These are phyloP conservation scores for Phyllopteryx taeniolatus DNA, from an alignment of 2,113 vertebrate genomes.

Conservation along the genomic window DNA sequence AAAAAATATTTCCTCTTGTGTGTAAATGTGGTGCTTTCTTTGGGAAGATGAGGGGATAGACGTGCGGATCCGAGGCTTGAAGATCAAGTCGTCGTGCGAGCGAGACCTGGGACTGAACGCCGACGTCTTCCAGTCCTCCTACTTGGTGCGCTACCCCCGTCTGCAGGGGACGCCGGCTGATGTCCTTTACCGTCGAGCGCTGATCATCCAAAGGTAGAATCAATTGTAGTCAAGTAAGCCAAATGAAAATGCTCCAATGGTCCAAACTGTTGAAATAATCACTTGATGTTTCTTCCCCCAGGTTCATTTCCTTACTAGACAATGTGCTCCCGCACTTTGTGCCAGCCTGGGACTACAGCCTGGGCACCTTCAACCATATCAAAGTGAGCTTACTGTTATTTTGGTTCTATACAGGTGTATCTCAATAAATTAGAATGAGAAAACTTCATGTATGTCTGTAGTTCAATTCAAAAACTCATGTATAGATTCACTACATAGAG, in stretches of 20 bases:
- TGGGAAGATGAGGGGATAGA: constrained; percentile 90
- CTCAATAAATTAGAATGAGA: too few species aligned
- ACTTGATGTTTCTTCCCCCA: constrained; percentile 50
- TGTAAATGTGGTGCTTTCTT: neutral
- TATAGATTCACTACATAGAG: too few species aligned
- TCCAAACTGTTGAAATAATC: neutral
- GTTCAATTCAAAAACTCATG: too few species aligned
- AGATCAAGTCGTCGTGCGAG: constrained; percentile 94
- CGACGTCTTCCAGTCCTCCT: constrained; percentile 90
- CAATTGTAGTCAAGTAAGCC: neutral
- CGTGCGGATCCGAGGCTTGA: constrained; percentile 90
- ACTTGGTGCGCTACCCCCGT: constrained; percentile 93
- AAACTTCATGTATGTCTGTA: too few species aligned
- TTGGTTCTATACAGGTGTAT: too few species aligned
- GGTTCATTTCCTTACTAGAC: constrained; percentile 91
- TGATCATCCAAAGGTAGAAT: constrained; percentile 87
- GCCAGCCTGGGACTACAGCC: constrained; percentile 93
- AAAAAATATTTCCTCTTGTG: neutral
- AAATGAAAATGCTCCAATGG: neutral
- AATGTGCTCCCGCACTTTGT: constrained; percentile 87
- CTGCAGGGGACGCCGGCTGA: constrained; percentile 90
- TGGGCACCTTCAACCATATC: constrained; percentile 91
- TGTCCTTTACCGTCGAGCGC: constrained; percentile 84
- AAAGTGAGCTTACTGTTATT: constrained; percentile 76
- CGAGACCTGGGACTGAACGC: constrained; percentile 90